Base-by-base conservation (phyloP, 2,888 invertebrate species). In the Meteorus cinctellus region DNA sequence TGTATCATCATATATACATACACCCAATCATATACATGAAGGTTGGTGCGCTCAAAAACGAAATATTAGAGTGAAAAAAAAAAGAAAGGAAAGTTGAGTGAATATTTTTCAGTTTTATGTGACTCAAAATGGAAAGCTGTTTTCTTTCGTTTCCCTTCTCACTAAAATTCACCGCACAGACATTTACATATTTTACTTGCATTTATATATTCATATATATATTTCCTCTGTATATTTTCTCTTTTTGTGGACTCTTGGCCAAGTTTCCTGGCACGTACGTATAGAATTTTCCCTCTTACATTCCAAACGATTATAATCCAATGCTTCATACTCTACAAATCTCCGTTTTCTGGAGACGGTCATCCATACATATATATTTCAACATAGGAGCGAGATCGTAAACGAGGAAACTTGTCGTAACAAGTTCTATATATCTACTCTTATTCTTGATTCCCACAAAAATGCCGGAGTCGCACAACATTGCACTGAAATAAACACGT, bases 221-320 rank as follows among this genome's bases (percentile, higher is more conserved):
- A 63, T 36, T 36, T 65, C 19, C n/a, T 16, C 19, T n/a, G n/a
- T 19, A 6, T 24, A 10, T 19, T 19, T 36, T 36, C 34, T 34
- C 4, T 19, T 6, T 65, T 65, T 36, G n/a, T n/a, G 36, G 19
- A 65, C n/a, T 65, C 19, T 36, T 65, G 36, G 36, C 63, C 16
- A 31, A 63, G 34, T 63, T 34, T 65, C 19, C 36, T 65, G 65
- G 65, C 65, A 65, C 65, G 19, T 63, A 16, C n/a, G n/a, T 14
- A 36, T 36, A 65, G 36, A 65, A 36, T 34, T 65, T 65, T 65
- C 19, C 55, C 55, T 65, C 65, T 65, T 10, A 36, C 65, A 34
- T 34, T 59, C 55, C 34, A 24, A 36, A 65, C 19, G 34, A 65
- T 65, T 36, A 65, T 36, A 65, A 36, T 65, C 36, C 65, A 67